These are phyloP conservation scores for Odontomachus brunneus DNA, from an alignment of 1,140 invertebrate genomes.

Conservation along the genomic window DNA sequence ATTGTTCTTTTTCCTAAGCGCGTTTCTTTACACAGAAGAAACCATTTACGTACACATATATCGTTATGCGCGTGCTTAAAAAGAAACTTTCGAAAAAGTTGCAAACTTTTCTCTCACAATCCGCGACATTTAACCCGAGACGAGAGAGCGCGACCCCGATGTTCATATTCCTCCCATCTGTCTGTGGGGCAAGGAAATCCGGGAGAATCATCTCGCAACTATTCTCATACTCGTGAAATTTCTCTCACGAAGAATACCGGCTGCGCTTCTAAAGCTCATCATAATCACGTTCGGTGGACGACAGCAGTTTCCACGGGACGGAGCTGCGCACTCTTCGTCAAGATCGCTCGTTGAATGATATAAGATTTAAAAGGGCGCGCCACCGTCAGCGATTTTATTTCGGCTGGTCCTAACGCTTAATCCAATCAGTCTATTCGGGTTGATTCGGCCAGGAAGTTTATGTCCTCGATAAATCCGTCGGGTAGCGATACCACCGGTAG, in stretches of 20 bases:
- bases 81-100: slow-evolving; percentile 3
- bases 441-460: slow-evolving; percentile 37
- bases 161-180: slow-evolving; percentile 35
- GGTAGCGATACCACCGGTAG: neutral
- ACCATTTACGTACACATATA: neutral
- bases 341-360: no score
- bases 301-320: slow-evolving; percentile 16
- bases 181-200: neutral
- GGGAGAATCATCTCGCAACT: no score
- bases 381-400: slow-evolving; percentile 45
- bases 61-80: neutral
- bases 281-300: slow-evolving; percentile 42
- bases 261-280: neutral
- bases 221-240: no score
- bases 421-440: slow-evolving; percentile 27
- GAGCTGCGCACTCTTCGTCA: no score
- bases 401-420: slow-evolving; percentile 24
- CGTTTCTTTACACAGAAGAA: neutral
- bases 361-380: slow-evolving; percentile 43
- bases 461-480: slow-evolving; percentile 36
- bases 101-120: slow-evolving; percentile 28
- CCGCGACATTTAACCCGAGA: slow-evolving; percentile 21
- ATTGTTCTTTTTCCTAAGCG: neutral
- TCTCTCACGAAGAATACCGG: slow-evolving; percentile 19
- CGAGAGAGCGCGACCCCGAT: no score